Evolutionary conservation across 2,797 vertebrate genomes (phyloP).

Genomic region (Xiphophorus birchmanni): DNA sequence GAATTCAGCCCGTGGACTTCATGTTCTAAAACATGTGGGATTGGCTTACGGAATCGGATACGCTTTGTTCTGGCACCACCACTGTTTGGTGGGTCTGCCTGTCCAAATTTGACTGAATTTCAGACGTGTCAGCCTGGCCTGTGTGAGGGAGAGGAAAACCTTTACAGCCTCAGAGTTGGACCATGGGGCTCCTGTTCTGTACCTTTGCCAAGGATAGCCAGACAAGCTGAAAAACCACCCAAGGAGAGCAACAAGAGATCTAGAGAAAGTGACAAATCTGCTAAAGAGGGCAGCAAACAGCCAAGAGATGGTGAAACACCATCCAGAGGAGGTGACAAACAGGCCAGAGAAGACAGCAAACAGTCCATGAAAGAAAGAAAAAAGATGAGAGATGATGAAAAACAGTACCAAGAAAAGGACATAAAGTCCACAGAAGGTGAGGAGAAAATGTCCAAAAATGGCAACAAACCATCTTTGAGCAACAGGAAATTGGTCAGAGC

Average conservation of each 20-base stretch:
- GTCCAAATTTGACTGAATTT: slow-evolving; percentile 94
- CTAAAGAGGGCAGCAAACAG: slow-evolving; percentile 43
- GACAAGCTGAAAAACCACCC: slow-evolving; percentile 75
- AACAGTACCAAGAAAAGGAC: slow-evolving; percentile 27
- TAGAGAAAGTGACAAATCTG: slow-evolving; percentile 30
- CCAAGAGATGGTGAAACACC: slow-evolving; percentile 44
- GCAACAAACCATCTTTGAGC: slow-evolving; percentile 44
- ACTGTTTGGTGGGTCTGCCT: slow-evolving; percentile 88
- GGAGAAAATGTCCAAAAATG: slow-evolving; percentile 40
- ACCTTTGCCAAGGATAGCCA: slow-evolving; percentile 79
- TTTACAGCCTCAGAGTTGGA: slow-evolving; percentile 89
- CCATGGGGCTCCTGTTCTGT: slow-evolving; percentile 87
- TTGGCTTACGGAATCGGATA: slow-evolving; percentile 88
- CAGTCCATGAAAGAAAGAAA: slow-evolving; percentile 34
- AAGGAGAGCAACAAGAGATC: slow-evolving; percentile 35
- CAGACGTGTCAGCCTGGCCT: slow-evolving; percentile 84
- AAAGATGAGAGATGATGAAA: slow-evolving; percentile 44
- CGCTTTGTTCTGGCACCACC: slow-evolving; percentile 89
- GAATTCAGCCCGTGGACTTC: slow-evolving; percentile 89
- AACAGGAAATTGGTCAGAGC: slow-evolving; percentile 54
- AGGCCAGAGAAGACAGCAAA: slow-evolving; percentile 26
- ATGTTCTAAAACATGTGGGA: slow-evolving; percentile 92
- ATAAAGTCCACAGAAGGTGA: slow-evolving; percentile 34
- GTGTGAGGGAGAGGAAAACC: slow-evolving; percentile 84
- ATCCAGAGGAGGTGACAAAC: slow-evolving; percentile 34